Percentiles rank a stretch among this genome's conserved stretches.
phyloP scores from a whole-genome alignment of 1,140 invertebrate genomes.

The Agraylea sexmaculata region DNA sequence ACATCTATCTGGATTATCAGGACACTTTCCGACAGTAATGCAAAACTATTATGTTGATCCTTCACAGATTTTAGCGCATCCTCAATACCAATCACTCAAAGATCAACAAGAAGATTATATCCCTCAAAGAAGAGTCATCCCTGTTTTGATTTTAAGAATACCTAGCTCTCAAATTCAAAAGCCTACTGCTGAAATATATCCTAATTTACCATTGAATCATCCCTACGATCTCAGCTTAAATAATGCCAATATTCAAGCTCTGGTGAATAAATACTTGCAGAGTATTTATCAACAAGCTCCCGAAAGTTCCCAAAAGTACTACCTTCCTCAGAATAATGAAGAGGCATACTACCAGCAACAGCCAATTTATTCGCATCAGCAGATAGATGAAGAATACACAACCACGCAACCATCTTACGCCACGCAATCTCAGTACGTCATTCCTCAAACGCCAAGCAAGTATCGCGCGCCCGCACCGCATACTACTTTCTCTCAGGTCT shows the following conservation, averaged over 20 bases:
- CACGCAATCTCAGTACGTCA: constrained; percentile 16
- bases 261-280: constrained; percentile 26
- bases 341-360: constrained; percentile 23
- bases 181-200: constrained; percentile 37
- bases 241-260: constrained; percentile 36
- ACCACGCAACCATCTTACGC: too few relatives aligned
- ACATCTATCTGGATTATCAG: constrained; percentile 32
- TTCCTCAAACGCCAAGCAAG: constrained; percentile 9
- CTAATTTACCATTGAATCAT: constrained; percentile 41
- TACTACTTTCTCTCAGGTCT: constrained; percentile 13
- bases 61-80: constrained; percentile 31
- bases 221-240: constrained; percentile 40
- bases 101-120: constrained; percentile 28
- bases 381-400: constrained; percentile 9
- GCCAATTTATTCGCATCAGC: constrained; percentile 9
- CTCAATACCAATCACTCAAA: constrained; percentile 33
- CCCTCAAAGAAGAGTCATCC: constrained; percentile 34
- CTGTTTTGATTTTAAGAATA: constrained; percentile 42
- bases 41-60: constrained; percentile 35
- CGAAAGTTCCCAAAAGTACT: constrained; percentile 17
- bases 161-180: constrained; percentile 42
- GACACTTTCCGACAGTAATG: constrained; percentile 37
- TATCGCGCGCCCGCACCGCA: constrained; percentile 8
- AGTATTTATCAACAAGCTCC: constrained; percentile 17
- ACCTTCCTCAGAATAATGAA: constrained; percentile 27